Percentiles rank a stretch among this genome's conserved stretches.
phyloP scores from a whole-genome alignment of 2,888 invertebrate species.

The Disparrhopalites patrizii region DNA sequence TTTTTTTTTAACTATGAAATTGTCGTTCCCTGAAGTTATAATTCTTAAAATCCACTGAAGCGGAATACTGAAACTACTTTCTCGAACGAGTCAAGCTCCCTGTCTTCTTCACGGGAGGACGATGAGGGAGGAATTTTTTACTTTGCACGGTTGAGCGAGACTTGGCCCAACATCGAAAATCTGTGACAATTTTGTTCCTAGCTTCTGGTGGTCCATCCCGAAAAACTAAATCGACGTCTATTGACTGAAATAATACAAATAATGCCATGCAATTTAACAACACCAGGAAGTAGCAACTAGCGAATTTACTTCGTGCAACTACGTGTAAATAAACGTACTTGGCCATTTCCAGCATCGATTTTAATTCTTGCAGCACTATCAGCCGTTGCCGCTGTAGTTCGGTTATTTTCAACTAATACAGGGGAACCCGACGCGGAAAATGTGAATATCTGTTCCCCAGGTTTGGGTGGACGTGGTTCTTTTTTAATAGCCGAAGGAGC shows the following conservation, averaged over 20 bases:
- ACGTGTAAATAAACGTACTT: slow-evolving; percentile 7
- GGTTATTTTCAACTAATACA: neutral
- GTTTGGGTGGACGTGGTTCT: slow-evolving; percentile 35
- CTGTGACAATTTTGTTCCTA: slow-evolving; percentile 9
- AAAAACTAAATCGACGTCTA: slow-evolving; percentile 37
- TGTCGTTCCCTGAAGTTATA: neutral
- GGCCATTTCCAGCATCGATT: slow-evolving; percentile 4
- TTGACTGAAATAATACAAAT: too few species aligned
- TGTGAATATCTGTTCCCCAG: slow-evolving; percentile 35
- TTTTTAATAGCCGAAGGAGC: slow-evolving; percentile 13
- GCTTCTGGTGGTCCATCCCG: slow-evolving; percentile 29
- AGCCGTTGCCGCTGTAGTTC: neutral
- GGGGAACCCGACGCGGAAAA: slow-evolving; percentile 43
- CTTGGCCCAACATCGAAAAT: slow-evolving; percentile 17
- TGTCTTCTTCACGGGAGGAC: neutral
- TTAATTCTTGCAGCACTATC: slow-evolving; percentile 1
- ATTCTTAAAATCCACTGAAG: neutral
- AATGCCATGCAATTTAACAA: too few species aligned
- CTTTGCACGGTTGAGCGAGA: neutral
- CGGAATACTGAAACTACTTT: slow-evolving; percentile 1
- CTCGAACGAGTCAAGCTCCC: neutral
- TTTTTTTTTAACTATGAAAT: too few species aligned
- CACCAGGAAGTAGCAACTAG: too few species aligned
- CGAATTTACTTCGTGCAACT: too few species aligned
- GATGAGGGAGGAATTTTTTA: slow-evolving; percentile 4